Evolutionary conservation across 2,888 invertebrate genomes (phyloP).

Genomic region (Phasia obesa): DNA sequence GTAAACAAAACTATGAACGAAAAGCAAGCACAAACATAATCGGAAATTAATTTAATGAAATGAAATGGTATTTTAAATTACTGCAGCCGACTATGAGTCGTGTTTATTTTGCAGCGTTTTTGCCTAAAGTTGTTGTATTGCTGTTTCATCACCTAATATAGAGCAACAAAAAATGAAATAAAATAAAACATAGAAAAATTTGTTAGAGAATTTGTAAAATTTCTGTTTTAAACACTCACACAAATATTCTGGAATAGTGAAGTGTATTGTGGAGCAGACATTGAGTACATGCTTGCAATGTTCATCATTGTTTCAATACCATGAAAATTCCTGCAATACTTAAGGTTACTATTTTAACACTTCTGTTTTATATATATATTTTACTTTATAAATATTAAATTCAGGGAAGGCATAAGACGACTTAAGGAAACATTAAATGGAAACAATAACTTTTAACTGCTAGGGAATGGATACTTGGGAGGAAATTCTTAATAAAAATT

Average conservation of each 20-base stretch:
- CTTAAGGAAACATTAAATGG: not conserved
- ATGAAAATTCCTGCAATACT: conserved; percentile 59
- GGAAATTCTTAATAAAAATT: too few relatives aligned
- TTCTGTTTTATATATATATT: conserved; percentile 17
- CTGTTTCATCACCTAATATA: too few relatives aligned
- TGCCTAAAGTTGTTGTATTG: too few relatives aligned
- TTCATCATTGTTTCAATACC: conserved; percentile 31
- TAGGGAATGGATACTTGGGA: too few relatives aligned
- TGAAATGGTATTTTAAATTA: too few relatives aligned
- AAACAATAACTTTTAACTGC: too few relatives aligned
- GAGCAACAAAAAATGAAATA: too few relatives aligned
- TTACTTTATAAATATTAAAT: not conserved
- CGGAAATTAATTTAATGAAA: too few relatives aligned
- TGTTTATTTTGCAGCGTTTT: too few relatives aligned
- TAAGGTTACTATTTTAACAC: conserved; percentile 47
- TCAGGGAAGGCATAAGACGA: not conserved
- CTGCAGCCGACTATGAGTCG: too few relatives aligned
- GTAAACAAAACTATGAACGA: too few relatives aligned
- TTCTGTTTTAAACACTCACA: conserved; percentile 3
- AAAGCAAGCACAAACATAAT: too few relatives aligned
- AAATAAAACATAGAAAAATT: conserved; percentile 41
- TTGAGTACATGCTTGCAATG: conserved; percentile 35
- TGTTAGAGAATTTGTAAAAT: conserved; percentile 48
- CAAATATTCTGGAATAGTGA: not conserved
- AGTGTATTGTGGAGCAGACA: conserved; percentile 24